Conservation (phyloP, 2,888 invertebrate species). For the Sminthurinus aureus region DNA sequence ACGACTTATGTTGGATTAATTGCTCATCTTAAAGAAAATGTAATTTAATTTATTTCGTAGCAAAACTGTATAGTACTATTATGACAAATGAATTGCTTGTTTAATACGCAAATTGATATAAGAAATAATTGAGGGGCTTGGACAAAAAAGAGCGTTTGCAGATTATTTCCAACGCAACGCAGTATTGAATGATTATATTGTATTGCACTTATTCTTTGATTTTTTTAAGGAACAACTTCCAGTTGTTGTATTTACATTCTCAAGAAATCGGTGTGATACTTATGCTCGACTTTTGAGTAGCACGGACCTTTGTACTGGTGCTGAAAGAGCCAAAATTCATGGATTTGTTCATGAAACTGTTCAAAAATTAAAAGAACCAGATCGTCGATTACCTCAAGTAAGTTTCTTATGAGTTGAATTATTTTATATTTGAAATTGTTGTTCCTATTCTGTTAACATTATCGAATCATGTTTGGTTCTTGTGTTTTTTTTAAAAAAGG, state of each 20-base stretch:
- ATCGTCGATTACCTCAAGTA: slow-evolving; percentile 88
- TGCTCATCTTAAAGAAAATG: slow-evolving; percentile 76
- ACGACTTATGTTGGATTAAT: slow-evolving; percentile 84
- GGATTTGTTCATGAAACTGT: slow-evolving; percentile 87
- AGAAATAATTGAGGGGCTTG: background rate
- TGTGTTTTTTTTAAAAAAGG: background rate
- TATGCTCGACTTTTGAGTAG: slow-evolving; percentile 69
- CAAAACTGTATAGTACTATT: slow-evolving; percentile 6
- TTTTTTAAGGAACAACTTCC: slow-evolving; percentile 78
- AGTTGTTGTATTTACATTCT: slow-evolving; percentile 92
- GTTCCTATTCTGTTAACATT: background rate
- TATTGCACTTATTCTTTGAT: background rate
- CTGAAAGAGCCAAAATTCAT: slow-evolving; percentile 84
- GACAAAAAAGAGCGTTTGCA: background rate
- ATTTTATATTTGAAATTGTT: background rate
- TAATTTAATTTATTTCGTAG: slow-evolving; percentile 21
- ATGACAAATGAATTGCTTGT: no score
- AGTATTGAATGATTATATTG: no score
- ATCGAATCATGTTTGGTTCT: background rate
- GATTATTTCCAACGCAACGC: no score
- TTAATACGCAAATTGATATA: no score
- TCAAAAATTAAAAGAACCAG: slow-evolving; percentile 81
- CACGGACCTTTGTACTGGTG: slow-evolving; percentile 80
- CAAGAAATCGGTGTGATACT: slow-evolving; percentile 80
- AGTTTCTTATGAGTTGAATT: no score